A percentile compares a stretch with the other conserved stretches of the same genome.
Conservation (phyloP, 2,888 invertebrate species). For the Cacoxenus indagator region DNA sequence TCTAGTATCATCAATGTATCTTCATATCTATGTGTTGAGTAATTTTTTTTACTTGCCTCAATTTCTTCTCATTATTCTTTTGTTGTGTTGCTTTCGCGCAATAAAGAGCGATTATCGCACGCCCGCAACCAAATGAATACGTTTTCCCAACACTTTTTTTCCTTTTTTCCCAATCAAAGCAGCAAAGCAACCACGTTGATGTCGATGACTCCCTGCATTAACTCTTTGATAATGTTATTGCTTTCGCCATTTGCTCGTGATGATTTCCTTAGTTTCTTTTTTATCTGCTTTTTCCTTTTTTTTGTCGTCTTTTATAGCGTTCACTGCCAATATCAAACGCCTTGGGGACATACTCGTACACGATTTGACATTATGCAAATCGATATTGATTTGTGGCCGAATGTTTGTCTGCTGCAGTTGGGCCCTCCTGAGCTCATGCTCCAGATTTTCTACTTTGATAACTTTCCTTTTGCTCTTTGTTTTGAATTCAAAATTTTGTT, state of each 20-base stretch:
- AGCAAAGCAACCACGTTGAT: not conserved
- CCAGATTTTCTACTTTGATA: not conserved
- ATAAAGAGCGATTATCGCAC: not conserved
- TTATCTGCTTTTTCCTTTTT: not conserved
- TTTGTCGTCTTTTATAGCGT: constrained; percentile 11
- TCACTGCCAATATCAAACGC: constrained; percentile 14
- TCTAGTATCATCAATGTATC: not conserved
- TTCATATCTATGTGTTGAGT: not conserved
- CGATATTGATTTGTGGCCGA: constrained; percentile 40
- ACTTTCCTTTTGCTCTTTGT: constrained; percentile 17
- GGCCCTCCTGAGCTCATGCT: not conserved
- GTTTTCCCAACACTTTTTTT: no score
- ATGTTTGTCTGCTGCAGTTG: constrained; percentile 32
- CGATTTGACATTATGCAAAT: constrained; percentile 39
- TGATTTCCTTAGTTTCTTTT: not conserved
- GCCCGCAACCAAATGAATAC: not conserved
- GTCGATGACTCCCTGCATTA: constrained; percentile 7
- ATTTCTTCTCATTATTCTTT: not conserved
- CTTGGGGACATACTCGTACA: constrained; percentile 23
- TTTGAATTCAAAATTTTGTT: constrained; percentile 28
- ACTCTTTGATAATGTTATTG: constrained; percentile 30
- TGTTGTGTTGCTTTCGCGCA: not conserved
- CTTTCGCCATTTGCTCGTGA: not conserved
- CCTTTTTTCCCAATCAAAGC: not conserved
- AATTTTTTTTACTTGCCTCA: not conserved